Evolutionary conservation across 2,888 invertebrate species (phyloP), one percentile per base, ranked within the genome.

Genomic region (Lasioglossum pauxillum): DNA sequence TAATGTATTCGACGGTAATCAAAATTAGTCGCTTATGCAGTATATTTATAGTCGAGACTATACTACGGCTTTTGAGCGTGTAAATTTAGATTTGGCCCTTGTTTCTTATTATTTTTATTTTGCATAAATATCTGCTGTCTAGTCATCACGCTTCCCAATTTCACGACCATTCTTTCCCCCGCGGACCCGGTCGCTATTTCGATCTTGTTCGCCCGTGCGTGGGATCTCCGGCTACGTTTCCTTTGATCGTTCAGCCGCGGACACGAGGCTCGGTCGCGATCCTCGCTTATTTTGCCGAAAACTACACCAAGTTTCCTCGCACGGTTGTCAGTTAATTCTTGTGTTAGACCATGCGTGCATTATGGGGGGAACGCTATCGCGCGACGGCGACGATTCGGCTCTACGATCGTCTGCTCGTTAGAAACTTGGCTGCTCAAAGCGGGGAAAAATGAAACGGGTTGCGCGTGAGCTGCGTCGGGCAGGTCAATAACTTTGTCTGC

Each of bases 381-480:
- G 16, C 60, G 60, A 64, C 60, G 16, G 16, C 60, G 60, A 64
- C 27, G 60, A 31, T 31, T 64, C 60, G 16, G 7, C 53, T 23
- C 31, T 7, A 31, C 31, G 31, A 64, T 64, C 60, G 60, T 64
- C 60, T 31, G 60, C 60, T 64, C 31, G 60, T 64, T 64, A 64
- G 60, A 53, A 64, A 64, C 60, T 64, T 64, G 60, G 31, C 60
- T 64, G 60, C 60, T 64, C 60, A 64, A 64, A 64, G 60, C 60
- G 5, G 27, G 27, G 60, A 64, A 64, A 64, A 64, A 64, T 64
- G 16, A 64, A 64, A 64, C 60, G 27, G 60, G 14, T 64, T n/a
- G 23, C 53, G 10, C 23, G 53, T 10, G 23, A 53, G 53, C 23
- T 53, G 53, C 10, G 23, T 23, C 53, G 23, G 31, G 27, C 60